Evolutionary conservation across 2,888 invertebrate species (phyloP).

Genomic region (Carterocephalus palaemon): DNA sequence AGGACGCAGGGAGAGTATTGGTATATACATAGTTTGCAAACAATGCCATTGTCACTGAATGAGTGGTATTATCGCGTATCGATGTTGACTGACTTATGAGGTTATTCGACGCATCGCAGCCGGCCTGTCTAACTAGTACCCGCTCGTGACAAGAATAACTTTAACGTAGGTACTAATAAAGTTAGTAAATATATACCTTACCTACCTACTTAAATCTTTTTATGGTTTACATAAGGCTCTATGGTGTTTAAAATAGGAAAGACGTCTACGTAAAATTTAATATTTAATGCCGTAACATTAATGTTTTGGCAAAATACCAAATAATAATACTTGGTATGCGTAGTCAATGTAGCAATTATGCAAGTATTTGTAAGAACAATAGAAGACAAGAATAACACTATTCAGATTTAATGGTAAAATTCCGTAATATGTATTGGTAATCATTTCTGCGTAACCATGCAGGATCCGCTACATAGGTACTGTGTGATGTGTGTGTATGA

Average conservation of each 20-base stretch:
- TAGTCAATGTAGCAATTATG: conserved; percentile 23
- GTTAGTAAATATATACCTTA: no score
- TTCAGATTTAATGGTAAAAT: conserved; percentile 20
- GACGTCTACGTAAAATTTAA: conserved; percentile 22
- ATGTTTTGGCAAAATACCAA: conserved; percentile 24
- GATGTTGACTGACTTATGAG: conserved; percentile 53
- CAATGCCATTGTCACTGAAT: conserved; percentile 47
- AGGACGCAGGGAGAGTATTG: conserved; percentile 12
- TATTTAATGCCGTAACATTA: conserved; percentile 16
- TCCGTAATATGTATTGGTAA: conserved; percentile 21
- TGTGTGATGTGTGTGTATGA: no score
- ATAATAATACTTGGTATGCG: conserved; percentile 26
- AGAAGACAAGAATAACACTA: conserved; percentile 22
- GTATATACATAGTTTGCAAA: conserved; percentile 28
- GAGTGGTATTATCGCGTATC: conserved; percentile 57
- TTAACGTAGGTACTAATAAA: conserved; percentile 16
- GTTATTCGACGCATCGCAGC: conserved; percentile 45
- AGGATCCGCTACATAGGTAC: conserved; percentile 13
- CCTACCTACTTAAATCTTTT: conserved; percentile 7
- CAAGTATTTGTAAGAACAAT: conserved; percentile 26
- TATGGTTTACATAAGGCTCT: conserved; percentile 3
- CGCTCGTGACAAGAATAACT: conserved; percentile 51
- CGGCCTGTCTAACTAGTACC: conserved; percentile 57
- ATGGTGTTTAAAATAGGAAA: conserved; percentile 15
- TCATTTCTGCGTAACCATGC: conserved; percentile 10